These are phyloP conservation scores for Drosophila lutescens DNA, from an alignment of 2,888 invertebrate species.

Conservation along the genomic window DNA sequence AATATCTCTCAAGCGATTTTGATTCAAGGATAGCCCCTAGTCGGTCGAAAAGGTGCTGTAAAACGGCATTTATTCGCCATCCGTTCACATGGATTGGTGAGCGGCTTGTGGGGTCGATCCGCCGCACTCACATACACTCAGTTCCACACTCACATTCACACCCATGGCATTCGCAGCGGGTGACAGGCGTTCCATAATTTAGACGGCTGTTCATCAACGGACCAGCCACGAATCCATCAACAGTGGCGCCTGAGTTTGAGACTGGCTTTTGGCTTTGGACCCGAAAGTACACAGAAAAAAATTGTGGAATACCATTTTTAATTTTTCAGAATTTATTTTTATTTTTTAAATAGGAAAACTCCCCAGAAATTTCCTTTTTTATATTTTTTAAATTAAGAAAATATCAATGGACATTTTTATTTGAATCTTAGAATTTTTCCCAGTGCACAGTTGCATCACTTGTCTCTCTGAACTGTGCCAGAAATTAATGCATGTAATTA, in stretches of 20 bases:
- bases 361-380: too few relatives aligned
- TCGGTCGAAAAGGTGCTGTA: background rate
- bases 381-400: too few relatives aligned
- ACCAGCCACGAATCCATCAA: conserved; percentile 77
- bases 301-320: background rate
- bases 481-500: conserved; percentile 80
- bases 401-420: too few relatives aligned
- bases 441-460: conserved; percentile 67
- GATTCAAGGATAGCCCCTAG: background rate
- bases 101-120: conserved; percentile 73
- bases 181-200: conserved; percentile 80
- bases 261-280: conserved; percentile 19
- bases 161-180: conserved; percentile 74
- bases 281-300: conserved; percentile 12
- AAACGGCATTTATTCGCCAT: conserved; percentile 11
- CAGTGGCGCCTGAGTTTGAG: conserved; percentile 78
- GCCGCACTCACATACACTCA: conserved; percentile 19
- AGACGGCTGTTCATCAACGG: conserved; percentile 75
- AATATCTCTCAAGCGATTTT: too few relatives aligned
- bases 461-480: conserved; percentile 58
- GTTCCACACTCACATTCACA: conserved; percentile 36
- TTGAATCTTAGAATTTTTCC: background rate
- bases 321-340: background rate
- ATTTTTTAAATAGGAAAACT: background rate
- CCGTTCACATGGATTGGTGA: conserved; percentile 53